Evolutionary conservation across 2,888 invertebrate species (phyloP).

Genomic region (Cyclophora albipunctata): DNA sequence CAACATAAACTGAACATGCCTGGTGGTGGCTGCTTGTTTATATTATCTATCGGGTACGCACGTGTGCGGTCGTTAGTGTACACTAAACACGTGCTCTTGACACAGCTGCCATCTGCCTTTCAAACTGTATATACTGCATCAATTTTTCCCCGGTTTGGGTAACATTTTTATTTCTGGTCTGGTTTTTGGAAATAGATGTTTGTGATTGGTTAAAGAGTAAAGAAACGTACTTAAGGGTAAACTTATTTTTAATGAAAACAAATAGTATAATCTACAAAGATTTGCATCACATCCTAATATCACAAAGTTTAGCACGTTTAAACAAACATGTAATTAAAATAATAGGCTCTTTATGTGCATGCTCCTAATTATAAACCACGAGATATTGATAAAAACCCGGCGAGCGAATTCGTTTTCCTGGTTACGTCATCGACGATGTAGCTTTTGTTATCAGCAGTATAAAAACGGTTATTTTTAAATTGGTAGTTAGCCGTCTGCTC

Average conservation of each 20-base stretch:
- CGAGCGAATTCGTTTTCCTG: too few species aligned
- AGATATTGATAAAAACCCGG: too few species aligned
- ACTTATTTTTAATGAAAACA: too few species aligned
- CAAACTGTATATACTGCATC: constrained; percentile 13
- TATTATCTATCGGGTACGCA: constrained; percentile 12
- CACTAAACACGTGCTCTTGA: constrained; percentile 44
- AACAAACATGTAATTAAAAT: too few species aligned
- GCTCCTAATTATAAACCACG: too few species aligned
- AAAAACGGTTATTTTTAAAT: constrained; percentile 8
- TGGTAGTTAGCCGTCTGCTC: background rate
- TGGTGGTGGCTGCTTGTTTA: background rate
- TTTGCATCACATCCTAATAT: too few species aligned
- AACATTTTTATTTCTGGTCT: constrained; percentile 7
- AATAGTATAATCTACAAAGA: too few species aligned
- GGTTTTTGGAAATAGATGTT: background rate
- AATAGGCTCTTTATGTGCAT: too few species aligned
- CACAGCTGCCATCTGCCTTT: constrained; percentile 40
- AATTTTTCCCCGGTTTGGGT: constrained; percentile 9
- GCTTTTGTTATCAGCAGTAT: constrained; percentile 4
- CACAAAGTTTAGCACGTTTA: too few species aligned
- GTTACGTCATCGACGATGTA: constrained; percentile 1
- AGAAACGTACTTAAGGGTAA: too few species aligned
- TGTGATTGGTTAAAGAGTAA: too few species aligned
- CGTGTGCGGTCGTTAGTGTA: constrained; percentile 33
- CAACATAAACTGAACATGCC: background rate